Evolutionary conservation across 2,113 vertebrate species (phyloP), one percentile per base, ranked within the genome.

Genomic region (Nannospalax galili): DNA sequence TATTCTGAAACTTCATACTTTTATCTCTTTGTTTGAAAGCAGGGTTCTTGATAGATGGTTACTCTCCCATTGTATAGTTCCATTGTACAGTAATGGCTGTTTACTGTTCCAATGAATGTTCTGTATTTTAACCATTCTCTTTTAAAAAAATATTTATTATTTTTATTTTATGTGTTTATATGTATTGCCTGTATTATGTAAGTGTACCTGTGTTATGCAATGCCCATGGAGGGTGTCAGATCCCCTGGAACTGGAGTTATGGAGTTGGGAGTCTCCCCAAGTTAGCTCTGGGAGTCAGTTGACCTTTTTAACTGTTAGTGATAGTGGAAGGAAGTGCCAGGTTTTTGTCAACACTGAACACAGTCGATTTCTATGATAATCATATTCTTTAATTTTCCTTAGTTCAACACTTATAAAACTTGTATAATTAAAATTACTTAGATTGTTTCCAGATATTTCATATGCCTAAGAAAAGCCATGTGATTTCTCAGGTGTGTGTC

Each of bases 361-460:
- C 11, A 75, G 80, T 84, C 7, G 67, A 70, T 86, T 95, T 92
- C 42, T 88, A 32, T 52, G 48, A 52, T 87, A 69, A 80, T 52
- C 11, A 58, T 37, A 84, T 67, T 96, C 5, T 58, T 69, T 52
- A 84, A 67, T 92, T 75, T 84, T 48, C 7, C 64, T 91, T 86
- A 64, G 35, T 95, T 85, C 6, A 79, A 70, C 15, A 40, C 87
- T 92, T 88, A 80, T 85, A 62, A 88, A 78, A 69, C 15, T 42
- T 77, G 86, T 15, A 6, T 93, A 73, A 65, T 91, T 93, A 35
- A 97, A 86, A 24, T 84, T 24, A 72, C 15, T 80, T 91, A 92
- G 40, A 40, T 89, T 24, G 30, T 91, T 91, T 67, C 60, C 87
- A 62, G 92, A 79, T 95, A 90, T 93, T 93, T 94, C 37, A 35